phyloP scores from a whole-genome alignment of 1,140 invertebrate species.

The Sarcophaga peregrina region DNA sequence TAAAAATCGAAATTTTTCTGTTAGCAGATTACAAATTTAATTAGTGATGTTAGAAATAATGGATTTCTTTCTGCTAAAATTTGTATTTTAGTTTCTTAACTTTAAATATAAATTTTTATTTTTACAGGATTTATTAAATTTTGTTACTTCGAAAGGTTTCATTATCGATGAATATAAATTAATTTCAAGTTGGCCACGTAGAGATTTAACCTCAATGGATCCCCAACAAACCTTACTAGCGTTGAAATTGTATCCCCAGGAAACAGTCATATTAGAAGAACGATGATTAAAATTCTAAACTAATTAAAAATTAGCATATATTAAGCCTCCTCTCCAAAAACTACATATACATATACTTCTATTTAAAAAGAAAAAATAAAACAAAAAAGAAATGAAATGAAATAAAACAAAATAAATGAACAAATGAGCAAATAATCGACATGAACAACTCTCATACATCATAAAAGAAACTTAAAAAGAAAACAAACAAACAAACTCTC shows the following conservation, averaged over 20 bases:
- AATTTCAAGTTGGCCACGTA: conserved; percentile 89
- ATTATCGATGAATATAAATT: conserved; percentile 90
- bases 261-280: conserved; percentile 92
- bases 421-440: neutral
- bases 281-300: conserved; percentile 71
- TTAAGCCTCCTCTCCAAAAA: neutral
- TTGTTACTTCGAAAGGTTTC: conserved; percentile 86
- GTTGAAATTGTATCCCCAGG: conserved; percentile 89
- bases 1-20: too few relatives aligned
- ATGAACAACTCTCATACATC: neutral
- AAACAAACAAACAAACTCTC: neutral
- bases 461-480: neutral
- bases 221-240: conserved; percentile 79
- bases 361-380: neutral
- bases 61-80: conserved; percentile 23
- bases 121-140: conserved; percentile 82
- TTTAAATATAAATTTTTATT: conserved; percentile 46
- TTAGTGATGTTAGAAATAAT: too few relatives aligned
- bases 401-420: neutral
- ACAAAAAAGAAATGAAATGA: conserved; percentile 12
- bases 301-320: neutral
- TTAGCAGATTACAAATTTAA: too few relatives aligned
- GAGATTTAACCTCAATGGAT: conserved; percentile 87
- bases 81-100: too few relatives aligned
- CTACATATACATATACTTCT: neutral